phyloP scores from a whole-genome alignment of 1,140 invertebrate genomes.

The Asobara japonica region DNA sequence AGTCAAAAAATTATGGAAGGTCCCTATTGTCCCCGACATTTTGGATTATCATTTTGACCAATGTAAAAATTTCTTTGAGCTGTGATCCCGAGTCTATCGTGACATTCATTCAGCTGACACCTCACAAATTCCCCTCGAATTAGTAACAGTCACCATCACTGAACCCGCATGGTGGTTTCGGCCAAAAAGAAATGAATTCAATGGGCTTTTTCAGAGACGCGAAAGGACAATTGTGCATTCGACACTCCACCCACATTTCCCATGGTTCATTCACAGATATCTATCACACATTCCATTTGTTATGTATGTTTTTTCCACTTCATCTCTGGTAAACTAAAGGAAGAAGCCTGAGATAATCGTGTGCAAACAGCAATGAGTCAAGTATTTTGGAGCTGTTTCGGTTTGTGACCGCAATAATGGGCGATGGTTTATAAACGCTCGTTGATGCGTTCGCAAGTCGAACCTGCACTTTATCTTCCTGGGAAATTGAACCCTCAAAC shows the following conservation, averaged over 20 bases:
- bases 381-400: conserved; percentile 49
- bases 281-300: not conserved
- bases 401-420: conserved; percentile 65
- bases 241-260: not conserved
- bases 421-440: conserved; percentile 48
- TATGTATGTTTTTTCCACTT: not conserved
- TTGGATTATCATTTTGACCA: too few species aligned
- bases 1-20: too few species aligned
- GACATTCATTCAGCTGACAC: not conserved
- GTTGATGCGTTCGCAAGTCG: conserved; percentile 58
- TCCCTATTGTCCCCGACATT: too few species aligned
- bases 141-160: not conserved
- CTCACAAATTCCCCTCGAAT: not conserved
- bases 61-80: too few species aligned
- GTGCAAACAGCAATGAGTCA: not conserved
- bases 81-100: not conserved
- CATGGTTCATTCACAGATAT: not conserved
- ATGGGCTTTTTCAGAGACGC: not conserved
- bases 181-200: not conserved
- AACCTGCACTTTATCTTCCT: conserved; percentile 34
- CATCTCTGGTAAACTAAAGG: too few species aligned
- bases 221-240: not conserved
- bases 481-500: not conserved
- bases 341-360: not conserved
- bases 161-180: conserved; percentile 2